Base-by-base conservation (phyloP, 2,797 vertebrate species). In the Malacoraja senta region DNA sequence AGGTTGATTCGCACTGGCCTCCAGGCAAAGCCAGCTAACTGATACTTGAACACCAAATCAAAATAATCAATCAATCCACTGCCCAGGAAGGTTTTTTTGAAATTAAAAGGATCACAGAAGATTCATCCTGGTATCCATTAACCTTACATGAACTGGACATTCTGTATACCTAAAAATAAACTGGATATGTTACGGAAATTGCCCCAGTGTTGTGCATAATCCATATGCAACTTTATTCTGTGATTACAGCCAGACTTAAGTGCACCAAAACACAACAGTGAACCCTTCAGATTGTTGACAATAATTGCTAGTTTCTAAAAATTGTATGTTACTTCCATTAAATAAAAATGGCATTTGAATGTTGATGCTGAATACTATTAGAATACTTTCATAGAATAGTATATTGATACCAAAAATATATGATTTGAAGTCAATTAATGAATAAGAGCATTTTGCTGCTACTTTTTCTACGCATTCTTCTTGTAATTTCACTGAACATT, bases 21-120 rank as follows among this genome's bases (percentile, higher is more conserved):
- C 4, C 81, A 93, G 94, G 93, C 80, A 94, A 90, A 94, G 94
- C 93, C 71, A 32, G 93, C 94, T 21, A 24, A 93, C 93, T 88
- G 93, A 94, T 0, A 88, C 94, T 35, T 90, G 44, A 68, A 91
- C 1, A 94, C 86, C 8, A 61, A 94, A 38, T 26, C 29, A 93
- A 94, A 94, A 92, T 76, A 94, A 61, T 29, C 93, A 86, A 93
- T 29, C 78, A 93, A 90, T 79, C 86, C 94, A 13, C 35, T 93
- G 76, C 24, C 93, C 93, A 77, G 79, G 19, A 61, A 21, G 10
- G 7, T 68, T 65, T 19, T 19, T 68, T 91, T 44, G 68, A 92
- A 92, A 92, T 44, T 71, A 92, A 76, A 92, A 92, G 58, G 90
- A 92, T 76, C 90, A 92, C 90, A 74, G 90, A 76, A 76, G 71